These are phyloP conservation scores for Artibeus jamaicensis DNA, from an alignment of 2,797 vertebrate species.

Conservation along the genomic window DNA sequence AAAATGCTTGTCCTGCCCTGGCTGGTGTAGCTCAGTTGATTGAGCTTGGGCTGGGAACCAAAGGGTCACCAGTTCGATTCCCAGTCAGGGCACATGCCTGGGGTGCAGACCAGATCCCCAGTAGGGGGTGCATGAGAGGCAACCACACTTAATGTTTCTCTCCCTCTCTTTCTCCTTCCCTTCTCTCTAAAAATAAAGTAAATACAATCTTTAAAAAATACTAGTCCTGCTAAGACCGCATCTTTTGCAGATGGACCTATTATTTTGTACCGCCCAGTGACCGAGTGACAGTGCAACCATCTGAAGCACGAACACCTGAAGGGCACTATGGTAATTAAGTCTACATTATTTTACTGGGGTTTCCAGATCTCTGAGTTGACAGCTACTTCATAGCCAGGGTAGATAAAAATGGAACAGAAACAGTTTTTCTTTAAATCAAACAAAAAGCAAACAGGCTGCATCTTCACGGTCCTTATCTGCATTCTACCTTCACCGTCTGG, in stretches of 20 bases:
- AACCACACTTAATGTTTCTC: too few species aligned
- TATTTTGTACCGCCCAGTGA: slow-evolving; percentile 45
- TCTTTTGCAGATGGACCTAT: slow-evolving; percentile 31
- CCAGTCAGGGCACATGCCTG: too few species aligned
- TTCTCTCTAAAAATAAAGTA: too few species aligned
- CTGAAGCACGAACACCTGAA: slow-evolving; percentile 43
- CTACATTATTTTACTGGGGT: slow-evolving; percentile 43
- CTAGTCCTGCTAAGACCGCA: slow-evolving; percentile 14
- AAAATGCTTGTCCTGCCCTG: slow-evolving; percentile 28
- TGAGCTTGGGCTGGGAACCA: too few species aligned
- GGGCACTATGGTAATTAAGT: slow-evolving; percentile 58
- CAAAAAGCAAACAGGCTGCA: not conserved
- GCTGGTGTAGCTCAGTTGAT: too few species aligned
- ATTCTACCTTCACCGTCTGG: slow-evolving; percentile 37
- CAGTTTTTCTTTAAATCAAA: slow-evolving; percentile 50
- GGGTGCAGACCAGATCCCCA: too few species aligned
- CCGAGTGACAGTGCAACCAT: slow-evolving; percentile 48
- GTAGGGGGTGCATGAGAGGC: too few species aligned
- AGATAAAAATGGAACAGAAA: slow-evolving; percentile 23
- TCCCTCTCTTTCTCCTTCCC: too few species aligned
- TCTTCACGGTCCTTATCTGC: slow-evolving; percentile 21
- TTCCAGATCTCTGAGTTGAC: slow-evolving; percentile 31
- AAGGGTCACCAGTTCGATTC: too few species aligned
- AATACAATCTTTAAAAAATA: too few species aligned
- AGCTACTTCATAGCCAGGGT: slow-evolving; percentile 41